Percentiles rank a stretch among this genome's conserved stretches.
phyloP scores from a whole-genome alignment of 2,113 vertebrate species.

The Syrmaticus mikado region DNA sequence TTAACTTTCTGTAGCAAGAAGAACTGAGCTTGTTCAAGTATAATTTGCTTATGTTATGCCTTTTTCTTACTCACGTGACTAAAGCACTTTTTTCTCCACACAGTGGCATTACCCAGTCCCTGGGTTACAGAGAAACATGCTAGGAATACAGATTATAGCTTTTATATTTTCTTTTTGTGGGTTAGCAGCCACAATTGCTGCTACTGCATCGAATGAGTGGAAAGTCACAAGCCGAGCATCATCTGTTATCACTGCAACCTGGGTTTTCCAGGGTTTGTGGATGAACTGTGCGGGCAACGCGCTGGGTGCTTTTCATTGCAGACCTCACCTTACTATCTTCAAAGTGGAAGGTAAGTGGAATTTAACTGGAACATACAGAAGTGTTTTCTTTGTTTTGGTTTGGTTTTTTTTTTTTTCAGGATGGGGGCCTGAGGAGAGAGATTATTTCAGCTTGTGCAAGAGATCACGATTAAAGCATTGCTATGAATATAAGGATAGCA shows the following conservation, averaged over 20 bases:
- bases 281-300: conserved; percentile 95
- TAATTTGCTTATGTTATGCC: conserved; percentile 63
- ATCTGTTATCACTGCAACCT: conserved; percentile 94
- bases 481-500: neutral
- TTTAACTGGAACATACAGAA: neutral
- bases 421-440: neutral
- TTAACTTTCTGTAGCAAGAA: conserved; percentile 61
- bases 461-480: neutral
- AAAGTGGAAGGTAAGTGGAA: conserved; percentile 83
- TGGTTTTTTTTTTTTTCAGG: neutral
- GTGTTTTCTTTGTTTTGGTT: neutral
- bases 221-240: conserved; percentile 90
- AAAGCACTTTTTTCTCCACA: neutral
- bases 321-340: conserved; percentile 90
- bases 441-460: neutral
- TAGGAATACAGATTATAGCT: conserved; percentile 86
- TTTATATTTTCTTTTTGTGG: conserved; percentile 87
- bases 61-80: conserved; percentile 71
- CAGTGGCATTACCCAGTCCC: conserved; percentile 34
- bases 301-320: conserved; percentile 91
- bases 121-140: conserved; percentile 77
- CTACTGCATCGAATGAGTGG: conserved; percentile 92
- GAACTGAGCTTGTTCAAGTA: conserved; percentile 55
- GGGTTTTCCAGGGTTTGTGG: conserved; percentile 96
- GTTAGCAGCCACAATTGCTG: conserved; percentile 86